Percentiles rank a stretch among this genome's conserved stretches.
Evolutionary conservation across 2,797 vertebrate genomes (phyloP).

Genomic region (Liparis tanakae): DNA sequence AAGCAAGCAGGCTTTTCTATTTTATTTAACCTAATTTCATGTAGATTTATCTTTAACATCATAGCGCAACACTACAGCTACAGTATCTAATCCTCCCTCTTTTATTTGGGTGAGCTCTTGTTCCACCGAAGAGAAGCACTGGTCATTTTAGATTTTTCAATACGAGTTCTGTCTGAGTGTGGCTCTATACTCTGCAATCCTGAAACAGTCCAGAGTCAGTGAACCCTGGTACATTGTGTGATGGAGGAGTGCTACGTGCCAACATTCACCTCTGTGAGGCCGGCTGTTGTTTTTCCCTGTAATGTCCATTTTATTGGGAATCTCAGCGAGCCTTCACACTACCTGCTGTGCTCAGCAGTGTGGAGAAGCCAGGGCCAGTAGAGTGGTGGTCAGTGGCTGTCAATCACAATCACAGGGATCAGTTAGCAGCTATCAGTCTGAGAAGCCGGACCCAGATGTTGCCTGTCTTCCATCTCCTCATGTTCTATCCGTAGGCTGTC

Average conservation of each 20-base stretch:
- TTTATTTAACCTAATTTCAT: conserved; percentile 37
- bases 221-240: conserved; percentile 83
- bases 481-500: conserved; percentile 47
- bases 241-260: conserved; percentile 83
- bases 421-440: conserved; percentile 82
- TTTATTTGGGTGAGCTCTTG: conserved; percentile 46
- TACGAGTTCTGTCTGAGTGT: conserved; percentile 79
- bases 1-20: conserved; percentile 32
- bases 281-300: conserved; percentile 87
- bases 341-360: conserved; percentile 85
- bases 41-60: conserved; percentile 29
- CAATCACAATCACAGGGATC: conserved; percentile 87
- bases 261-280: conserved; percentile 80
- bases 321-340: conserved; percentile 83
- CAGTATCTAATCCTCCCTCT: conserved; percentile 1
- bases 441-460: conserved; percentile 70
- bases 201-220: conserved; percentile 82
- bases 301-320: conserved; percentile 89
- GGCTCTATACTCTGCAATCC: conserved; percentile 80
- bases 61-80: background rate
- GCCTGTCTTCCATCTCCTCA: conserved; percentile 70
- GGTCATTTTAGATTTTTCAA: conserved; percentile 70
- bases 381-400: conserved; percentile 85
- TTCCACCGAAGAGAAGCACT: conserved; percentile 40
- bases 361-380: conserved; percentile 80